Evolutionary conservation across 2,113 vertebrate species (phyloP).

Genomic region (Microcebus tavaratra): DNA sequence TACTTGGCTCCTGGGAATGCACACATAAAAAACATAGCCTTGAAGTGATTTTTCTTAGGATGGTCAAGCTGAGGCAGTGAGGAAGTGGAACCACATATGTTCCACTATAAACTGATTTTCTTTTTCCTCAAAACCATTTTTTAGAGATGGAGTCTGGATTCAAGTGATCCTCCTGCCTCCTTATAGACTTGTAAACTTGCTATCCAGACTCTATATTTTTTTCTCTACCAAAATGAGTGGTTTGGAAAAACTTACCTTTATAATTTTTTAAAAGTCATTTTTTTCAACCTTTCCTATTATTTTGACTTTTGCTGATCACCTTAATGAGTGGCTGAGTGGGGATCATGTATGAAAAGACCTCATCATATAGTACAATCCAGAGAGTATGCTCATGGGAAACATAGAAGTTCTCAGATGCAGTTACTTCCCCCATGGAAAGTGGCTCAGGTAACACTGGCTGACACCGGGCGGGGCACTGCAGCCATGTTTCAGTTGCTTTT

Average conservation of each 20-base stretch:
- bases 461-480: not conserved
- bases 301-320: not conserved
- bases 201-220: not conserved
- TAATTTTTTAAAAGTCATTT: not conserved
- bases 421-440: not conserved
- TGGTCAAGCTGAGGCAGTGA: not conserved
- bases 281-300: not conserved
- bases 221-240: not conserved
- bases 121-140: not conserved
- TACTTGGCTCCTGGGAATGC: not conserved
- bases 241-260: conserved; percentile 22
- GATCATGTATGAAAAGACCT: conserved; percentile 16
- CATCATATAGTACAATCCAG: not conserved
- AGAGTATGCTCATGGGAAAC: conserved; percentile 33
- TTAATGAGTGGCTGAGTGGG: not conserved
- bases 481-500: not conserved
- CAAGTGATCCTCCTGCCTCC: not conserved
- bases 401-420: not conserved
- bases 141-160: too few species aligned
- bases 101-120: not conserved
- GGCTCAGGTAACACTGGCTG: not conserved
- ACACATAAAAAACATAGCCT: not conserved
- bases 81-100: not conserved
- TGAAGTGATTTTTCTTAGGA: not conserved
- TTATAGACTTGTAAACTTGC: not conserved